A percentile compares a stretch with the other conserved stretches of the same genome.
These are phyloP conservation scores for Drosophila kikkawai DNA, from an alignment of 1,140 invertebrate genomes.

Conservation along the genomic window DNA sequence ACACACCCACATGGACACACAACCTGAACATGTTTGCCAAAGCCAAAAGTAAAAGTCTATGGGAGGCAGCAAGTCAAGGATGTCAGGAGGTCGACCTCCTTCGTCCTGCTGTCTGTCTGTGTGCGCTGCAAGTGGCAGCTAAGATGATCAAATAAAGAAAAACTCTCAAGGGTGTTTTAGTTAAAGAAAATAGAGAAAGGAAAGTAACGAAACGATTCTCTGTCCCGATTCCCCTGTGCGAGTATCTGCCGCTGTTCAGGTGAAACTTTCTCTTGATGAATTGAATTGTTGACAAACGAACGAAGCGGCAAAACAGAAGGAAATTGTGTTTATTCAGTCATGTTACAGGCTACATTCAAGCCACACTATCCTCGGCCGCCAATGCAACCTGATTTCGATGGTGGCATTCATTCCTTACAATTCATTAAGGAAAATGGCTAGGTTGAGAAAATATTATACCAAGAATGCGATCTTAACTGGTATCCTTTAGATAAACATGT, in stretches of 20 bases:
- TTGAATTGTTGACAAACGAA: constrained; percentile 81
- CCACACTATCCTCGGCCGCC: constrained; percentile 1
- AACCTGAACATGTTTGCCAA: constrained; percentile 62
- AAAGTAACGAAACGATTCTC: constrained; percentile 73
- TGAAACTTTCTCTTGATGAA: constrained; percentile 78
- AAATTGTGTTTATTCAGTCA: constrained; percentile 83
- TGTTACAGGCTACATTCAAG: constrained; percentile 62
- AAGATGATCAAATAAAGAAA: constrained; percentile 81
- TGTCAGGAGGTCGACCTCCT: constrained; percentile 72
- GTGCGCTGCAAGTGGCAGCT: constrained; percentile 77
- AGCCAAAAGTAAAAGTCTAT: constrained; percentile 83
- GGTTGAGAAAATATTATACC: background rate
- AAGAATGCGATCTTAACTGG: no score
- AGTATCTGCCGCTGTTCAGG: constrained; percentile 45
- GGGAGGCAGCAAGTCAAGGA: constrained; percentile 77
- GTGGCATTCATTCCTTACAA: background rate
- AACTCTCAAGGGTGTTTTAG: constrained; percentile 79
- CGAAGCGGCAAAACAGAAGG: constrained; percentile 69
- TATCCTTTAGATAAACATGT: background rate
- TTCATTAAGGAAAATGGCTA: background rate
- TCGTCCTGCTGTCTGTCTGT: constrained; percentile 57
- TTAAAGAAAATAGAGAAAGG: constrained; percentile 74
- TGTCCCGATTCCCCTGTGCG: background rate
- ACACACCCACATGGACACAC: constrained; percentile 34
- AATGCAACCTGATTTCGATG: background rate